Evolutionary conservation across 2,888 invertebrate genomes (phyloP).

Genomic region (Lithophane semibrunnea): DNA sequence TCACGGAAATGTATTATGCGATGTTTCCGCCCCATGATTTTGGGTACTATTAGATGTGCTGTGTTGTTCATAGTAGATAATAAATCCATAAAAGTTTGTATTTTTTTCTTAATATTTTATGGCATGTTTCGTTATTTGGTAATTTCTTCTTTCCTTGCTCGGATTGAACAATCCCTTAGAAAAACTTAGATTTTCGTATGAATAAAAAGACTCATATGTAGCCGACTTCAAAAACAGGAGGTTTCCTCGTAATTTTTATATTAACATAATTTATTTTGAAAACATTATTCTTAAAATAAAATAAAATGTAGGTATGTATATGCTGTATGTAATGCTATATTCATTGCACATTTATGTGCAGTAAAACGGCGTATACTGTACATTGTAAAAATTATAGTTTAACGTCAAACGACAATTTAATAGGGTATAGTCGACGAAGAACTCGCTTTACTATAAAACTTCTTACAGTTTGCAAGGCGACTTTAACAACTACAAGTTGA

Average conservation of each 20-base stretch:
- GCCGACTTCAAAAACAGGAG: neutral
- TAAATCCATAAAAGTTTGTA: neutral
- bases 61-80: neutral
- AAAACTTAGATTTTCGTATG: neutral
- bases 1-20: conserved; percentile 27
- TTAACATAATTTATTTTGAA: too few species aligned
- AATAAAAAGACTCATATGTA: neutral
- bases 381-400: conserved; percentile 34
- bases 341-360: conserved; percentile 17
- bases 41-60: neutral
- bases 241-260: neutral
- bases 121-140: too few species aligned
- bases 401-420: conserved; percentile 43
- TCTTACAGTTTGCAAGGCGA: conserved; percentile 22
- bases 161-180: neutral
- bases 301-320: neutral
- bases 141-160: neutral
- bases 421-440: conserved; percentile 28
- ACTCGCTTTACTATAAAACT: conserved; percentile 23
- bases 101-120: neutral
- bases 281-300: neutral
- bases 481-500: conserved; percentile 23
- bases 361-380: conserved; percentile 2
- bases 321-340: neutral
- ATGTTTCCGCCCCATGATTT: conserved; percentile 34